Conservation (phyloP, 2,888 invertebrate species). For the Mesorhabditis sp. region DNA sequence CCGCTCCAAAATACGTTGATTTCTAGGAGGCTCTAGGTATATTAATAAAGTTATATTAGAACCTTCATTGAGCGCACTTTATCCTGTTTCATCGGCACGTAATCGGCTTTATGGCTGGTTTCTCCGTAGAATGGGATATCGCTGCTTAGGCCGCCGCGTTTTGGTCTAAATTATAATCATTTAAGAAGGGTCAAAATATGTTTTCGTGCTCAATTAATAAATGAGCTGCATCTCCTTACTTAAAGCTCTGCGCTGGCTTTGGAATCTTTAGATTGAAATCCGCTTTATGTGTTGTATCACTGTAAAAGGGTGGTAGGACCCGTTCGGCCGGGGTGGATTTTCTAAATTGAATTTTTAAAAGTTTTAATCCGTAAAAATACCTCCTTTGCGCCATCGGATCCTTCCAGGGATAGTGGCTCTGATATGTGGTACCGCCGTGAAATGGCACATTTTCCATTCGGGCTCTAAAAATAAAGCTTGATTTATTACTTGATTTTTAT, state of each 20-base stretch:
- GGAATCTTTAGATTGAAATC: background rate
- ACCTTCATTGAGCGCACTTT: background rate
- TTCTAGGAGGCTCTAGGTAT: background rate
- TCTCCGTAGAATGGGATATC: background rate
- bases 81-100: background rate
- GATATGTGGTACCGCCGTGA: background rate
- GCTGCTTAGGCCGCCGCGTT: slow-evolving; percentile 1
- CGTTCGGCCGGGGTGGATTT: background rate
- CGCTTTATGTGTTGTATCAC: background rate
- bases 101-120: background rate
- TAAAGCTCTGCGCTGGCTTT: background rate
- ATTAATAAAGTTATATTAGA: background rate
- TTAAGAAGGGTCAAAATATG: background rate
- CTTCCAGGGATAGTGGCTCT: background rate
- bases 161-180: slow-evolving; percentile 1
- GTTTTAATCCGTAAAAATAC: background rate
- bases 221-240: background rate
- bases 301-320: background rate
- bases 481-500: too few relatives aligned
- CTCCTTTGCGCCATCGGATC: background rate
- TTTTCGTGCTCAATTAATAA: background rate
- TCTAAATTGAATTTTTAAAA: background rate
- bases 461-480: background rate
- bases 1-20: background rate
- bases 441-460: background rate